A percentile compares a stretch with the other conserved stretches of the same genome.
These are phyloP conservation scores for Tangara arthus DNA, from an alignment of 2,797 vertebrate genomes.

Conservation along the genomic window DNA sequence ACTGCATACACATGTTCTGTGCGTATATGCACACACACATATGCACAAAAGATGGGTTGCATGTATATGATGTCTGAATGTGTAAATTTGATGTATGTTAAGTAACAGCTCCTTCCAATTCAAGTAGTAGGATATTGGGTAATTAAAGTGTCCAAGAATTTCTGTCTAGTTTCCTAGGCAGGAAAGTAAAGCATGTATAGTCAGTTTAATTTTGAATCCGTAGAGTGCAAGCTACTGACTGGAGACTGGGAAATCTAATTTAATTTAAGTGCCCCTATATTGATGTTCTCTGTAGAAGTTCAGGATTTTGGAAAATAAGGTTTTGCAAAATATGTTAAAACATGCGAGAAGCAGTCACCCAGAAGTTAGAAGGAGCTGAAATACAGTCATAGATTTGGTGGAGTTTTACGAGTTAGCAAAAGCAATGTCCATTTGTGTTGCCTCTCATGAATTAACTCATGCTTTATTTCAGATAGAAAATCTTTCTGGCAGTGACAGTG, in stretches of 20 bases:
- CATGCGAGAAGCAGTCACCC: not conserved
- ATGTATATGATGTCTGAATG: not conserved
- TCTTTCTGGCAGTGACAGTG: not conserved
- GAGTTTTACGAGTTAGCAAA: not conserved
- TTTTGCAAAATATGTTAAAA: not conserved
- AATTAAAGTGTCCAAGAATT: not conserved
- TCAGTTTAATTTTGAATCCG: not conserved
- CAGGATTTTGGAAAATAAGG: not conserved
- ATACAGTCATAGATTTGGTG: not conserved
- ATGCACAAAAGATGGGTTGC: not conserved
- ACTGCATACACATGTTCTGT: not conserved
- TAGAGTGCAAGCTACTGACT: not conserved
- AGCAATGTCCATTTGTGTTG: not conserved
- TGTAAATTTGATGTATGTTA: not conserved
- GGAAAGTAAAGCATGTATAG: not conserved
- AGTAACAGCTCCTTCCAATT: not conserved
- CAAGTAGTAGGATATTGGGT: not conserved
- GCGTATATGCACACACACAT: fast-evolving
- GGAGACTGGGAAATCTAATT: not conserved
- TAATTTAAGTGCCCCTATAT: not conserved
- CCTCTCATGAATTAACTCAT: not conserved
- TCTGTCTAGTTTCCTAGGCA: not conserved
- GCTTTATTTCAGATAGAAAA: not conserved
- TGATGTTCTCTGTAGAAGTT: not conserved
- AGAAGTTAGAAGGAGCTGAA: not conserved